Evolutionary conservation across 2,113 vertebrate species (phyloP).

Genomic region (Strigops habroptila): DNA sequence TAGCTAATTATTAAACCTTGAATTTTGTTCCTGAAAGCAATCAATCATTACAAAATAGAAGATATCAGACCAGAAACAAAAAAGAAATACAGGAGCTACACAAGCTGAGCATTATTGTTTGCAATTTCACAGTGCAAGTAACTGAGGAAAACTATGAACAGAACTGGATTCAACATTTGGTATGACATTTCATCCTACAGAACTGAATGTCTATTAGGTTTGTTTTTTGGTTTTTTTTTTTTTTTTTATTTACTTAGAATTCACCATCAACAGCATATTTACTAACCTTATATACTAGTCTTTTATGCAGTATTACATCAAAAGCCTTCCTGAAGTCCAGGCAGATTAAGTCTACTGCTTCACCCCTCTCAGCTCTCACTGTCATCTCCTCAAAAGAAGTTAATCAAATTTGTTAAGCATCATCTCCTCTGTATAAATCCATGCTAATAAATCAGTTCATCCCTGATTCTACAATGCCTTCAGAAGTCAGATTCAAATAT

Average conservation of each 20-base stretch:
- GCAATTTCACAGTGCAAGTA: conserved; percentile 26
- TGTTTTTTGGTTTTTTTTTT: background rate
- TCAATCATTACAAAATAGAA: background rate
- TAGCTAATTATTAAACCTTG: background rate
- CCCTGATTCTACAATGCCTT: conserved; percentile 59
- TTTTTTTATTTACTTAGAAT: conserved; percentile 51
- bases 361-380: conserved; percentile 71
- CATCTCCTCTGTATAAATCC: conserved; percentile 62
- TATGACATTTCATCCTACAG: conserved; percentile 59
- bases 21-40: conserved; percentile 20
- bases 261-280: conserved; percentile 67
- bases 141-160: conserved; percentile 44
- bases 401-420: conserved; percentile 72
- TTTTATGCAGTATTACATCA: conserved; percentile 72
- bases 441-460: conserved; percentile 66
- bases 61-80: conserved; percentile 14
- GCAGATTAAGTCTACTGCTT: conserved; percentile 72
- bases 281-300: conserved; percentile 72
- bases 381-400: conserved; percentile 72
- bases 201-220: conserved; percentile 35
- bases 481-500: conserved; percentile 58
- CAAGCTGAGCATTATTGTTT: conserved; percentile 39
- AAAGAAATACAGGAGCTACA: conserved; percentile 11
- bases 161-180: conserved; percentile 56
- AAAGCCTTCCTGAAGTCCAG: conserved; percentile 72